Percentiles rank a stretch among this genome's conserved stretches.
These are phyloP conservation scores for Stomatorhinus walkeri DNA, from an alignment of 2,797 vertebrate genomes.

Conservation along the genomic window DNA sequence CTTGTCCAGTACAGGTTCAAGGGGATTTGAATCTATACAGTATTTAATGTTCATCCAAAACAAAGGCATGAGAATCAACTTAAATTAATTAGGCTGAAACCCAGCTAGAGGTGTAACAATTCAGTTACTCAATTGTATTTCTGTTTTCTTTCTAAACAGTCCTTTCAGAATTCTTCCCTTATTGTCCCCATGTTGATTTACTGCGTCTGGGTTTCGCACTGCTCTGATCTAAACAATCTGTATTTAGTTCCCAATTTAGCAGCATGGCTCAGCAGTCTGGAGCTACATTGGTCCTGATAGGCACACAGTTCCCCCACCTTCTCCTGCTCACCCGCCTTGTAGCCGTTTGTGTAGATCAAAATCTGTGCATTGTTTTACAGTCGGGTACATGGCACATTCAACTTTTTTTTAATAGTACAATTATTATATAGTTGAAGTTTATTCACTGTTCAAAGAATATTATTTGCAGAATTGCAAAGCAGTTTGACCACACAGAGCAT, in stretches of 20 bases:
- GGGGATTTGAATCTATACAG: background rate
- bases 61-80: background rate
- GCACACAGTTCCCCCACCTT: background rate
- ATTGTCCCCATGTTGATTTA: background rate
- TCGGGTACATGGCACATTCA: background rate
- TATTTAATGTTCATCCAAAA: background rate
- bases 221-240: background rate
- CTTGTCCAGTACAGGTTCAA: background rate
- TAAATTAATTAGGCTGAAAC: background rate
- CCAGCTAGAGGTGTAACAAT: background rate
- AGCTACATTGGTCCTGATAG: background rate
- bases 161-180: background rate
- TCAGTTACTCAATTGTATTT: background rate
- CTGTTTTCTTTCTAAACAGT: background rate
- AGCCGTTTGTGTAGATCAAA: background rate
- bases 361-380: background rate
- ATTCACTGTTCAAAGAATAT: background rate
- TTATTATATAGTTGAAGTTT: background rate
- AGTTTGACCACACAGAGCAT: background rate
- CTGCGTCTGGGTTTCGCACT: background rate
- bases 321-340: background rate
- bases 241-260: background rate
- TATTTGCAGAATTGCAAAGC: background rate
- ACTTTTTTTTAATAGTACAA: background rate
- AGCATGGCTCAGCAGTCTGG: background rate